A percentile compares a stretch with the other conserved stretches of the same genome.
Evolutionary conservation across 2,888 invertebrate genomes (phyloP).

Genomic region (Himalopsyche tibetana): DNA sequence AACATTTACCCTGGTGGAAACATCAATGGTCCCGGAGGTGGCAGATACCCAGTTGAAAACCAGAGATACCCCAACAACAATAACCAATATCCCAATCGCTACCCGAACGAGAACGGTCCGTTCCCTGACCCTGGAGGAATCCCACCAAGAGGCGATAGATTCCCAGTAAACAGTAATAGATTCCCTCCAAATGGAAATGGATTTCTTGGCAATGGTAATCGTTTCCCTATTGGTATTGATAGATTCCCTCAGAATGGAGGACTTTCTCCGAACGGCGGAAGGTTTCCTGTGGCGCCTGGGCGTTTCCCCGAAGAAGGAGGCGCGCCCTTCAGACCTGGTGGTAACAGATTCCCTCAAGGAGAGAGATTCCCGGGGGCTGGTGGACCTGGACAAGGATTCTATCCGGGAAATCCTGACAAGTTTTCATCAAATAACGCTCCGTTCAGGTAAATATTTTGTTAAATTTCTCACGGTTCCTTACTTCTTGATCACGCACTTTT

Average conservation of each 20-base stretch:
- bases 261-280: conserved; percentile 42
- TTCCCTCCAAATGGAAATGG: not conserved
- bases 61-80: conserved; percentile 45
- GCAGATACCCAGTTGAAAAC: conserved; percentile 52
- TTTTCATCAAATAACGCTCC: conserved; percentile 60
- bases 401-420: conserved; percentile 59
- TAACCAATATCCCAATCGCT: conserved; percentile 23
- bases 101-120: conserved; percentile 32
- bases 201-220: conserved; percentile 37
- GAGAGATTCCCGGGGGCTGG: conserved; percentile 51
- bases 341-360: conserved; percentile 43
- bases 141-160: conserved; percentile 36
- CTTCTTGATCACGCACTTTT: too few relatives aligned
- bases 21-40: conserved; percentile 48
- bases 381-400: conserved; percentile 56
- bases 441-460: conserved; percentile 57
- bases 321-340: conserved; percentile 26
- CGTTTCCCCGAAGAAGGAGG: conserved; percentile 7
- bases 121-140: conserved; percentile 27
- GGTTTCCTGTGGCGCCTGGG: conserved; percentile 23
- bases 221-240: conserved; percentile 3
- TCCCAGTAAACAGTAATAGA: conserved; percentile 33
- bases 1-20: conserved; percentile 59
- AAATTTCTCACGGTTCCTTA: not conserved
- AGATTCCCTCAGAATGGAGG: conserved; percentile 28